These are phyloP conservation scores for Peromyscus californicus DNA, from an alignment of 2,113 vertebrate genomes.

Conservation along the genomic window DNA sequence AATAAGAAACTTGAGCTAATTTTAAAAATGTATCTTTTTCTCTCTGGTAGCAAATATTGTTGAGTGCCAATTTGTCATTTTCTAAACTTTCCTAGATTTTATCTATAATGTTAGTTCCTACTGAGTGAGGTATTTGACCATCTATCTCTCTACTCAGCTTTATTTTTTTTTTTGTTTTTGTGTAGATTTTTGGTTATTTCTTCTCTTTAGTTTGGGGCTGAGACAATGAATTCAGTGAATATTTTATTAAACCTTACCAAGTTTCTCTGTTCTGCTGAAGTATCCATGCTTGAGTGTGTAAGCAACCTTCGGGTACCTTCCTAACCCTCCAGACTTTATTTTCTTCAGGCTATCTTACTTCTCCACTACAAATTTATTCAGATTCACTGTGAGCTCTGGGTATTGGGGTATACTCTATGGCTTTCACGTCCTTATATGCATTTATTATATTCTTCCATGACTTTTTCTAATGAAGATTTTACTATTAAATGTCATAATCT, in stretches of 20 bases:
- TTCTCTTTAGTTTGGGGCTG: not conserved
- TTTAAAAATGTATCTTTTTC: not conserved
- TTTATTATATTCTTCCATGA: not conserved
- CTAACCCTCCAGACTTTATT: not conserved
- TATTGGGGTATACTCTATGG: not conserved
- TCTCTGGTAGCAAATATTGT: not conserved
- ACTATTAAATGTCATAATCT: not conserved
- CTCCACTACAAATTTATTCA: not conserved
- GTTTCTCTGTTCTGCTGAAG: not conserved
- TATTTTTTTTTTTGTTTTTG: not conserved
- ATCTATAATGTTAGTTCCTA: not conserved
- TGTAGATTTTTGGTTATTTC: not conserved
- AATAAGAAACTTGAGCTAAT: not conserved
- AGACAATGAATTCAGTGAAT: not conserved
- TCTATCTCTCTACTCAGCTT: not conserved
- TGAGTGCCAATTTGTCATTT: not conserved
- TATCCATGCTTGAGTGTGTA: not conserved
- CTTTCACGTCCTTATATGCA: not conserved
- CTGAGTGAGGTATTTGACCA: fast-evolving
- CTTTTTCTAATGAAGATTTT: not conserved
- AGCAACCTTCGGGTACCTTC: not conserved
- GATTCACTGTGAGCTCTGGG: not conserved
- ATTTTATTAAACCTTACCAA: not conserved
- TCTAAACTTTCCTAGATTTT: not conserved
- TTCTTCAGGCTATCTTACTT: not conserved